Evolutionary conservation across 2,113 vertebrate species (phyloP), one percentile per base, ranked within the genome.

Genomic region (Apteryx mantelli): DNA sequence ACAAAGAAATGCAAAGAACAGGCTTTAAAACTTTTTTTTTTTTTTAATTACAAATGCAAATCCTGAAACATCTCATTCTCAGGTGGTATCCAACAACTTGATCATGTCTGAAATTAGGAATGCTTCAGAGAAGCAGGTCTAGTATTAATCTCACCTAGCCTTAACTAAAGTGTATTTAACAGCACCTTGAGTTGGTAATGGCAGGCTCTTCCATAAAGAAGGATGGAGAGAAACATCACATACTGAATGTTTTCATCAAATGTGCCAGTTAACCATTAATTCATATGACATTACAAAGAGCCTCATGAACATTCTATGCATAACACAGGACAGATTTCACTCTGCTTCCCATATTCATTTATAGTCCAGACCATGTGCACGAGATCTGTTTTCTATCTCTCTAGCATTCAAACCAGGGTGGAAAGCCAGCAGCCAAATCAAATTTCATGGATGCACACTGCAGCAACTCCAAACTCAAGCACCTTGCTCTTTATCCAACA

Each of bases 1-100:
- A 95, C 70, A 93, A 96, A 94, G 89, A 82, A 79, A 97, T 87
- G 91, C 84, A 95, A 95, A 96, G 81, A 91, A 79, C 2, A 56
- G 65, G 25, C 48, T 80, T 89, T 77, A 76, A 87, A 84, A 65
- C n/a, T 46, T 70, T 30, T 28, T 46, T 84, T 16, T 38, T 71
- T n/a, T 36, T 52, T 19, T 77, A 77, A 93, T 91, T 90, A 88
- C 17, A 82, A 77, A 95, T 89, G 89, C 71, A 95, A 95, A 94
- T 88, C 82, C 40, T 78, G 69, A 91, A 64, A 52, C 42, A 53
- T 86, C 38, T 82, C 58, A 58, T 76, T 44, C 63, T 44, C 58
- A 77, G 83, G 80, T 40, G 73, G 40, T 26, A 81, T 53, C 90
- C 63, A 83, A 71, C 42, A 73, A 42, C n/a, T 73, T 1, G 13